phyloP scores from a whole-genome alignment of 2,888 invertebrate genomes.

The Pseudoips prasinana region DNA sequence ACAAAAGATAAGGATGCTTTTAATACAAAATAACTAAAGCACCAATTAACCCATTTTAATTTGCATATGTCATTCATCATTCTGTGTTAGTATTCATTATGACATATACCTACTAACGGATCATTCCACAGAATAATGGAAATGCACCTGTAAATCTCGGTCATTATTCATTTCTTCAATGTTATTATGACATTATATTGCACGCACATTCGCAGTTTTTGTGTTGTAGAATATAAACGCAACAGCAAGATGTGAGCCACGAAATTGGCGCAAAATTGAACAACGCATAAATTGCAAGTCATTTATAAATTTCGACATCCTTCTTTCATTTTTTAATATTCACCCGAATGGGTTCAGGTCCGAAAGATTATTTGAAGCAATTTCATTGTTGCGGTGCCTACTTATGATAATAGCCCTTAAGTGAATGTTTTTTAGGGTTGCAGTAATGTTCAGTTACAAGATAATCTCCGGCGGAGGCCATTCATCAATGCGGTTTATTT shows the following conservation, averaged over 20 bases:
- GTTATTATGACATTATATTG: slow-evolving; percentile 54
- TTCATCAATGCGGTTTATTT: slow-evolving; percentile 53
- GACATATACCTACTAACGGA: slow-evolving; percentile 41
- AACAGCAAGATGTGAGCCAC: too few relatives aligned
- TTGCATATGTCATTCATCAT: slow-evolving; percentile 50
- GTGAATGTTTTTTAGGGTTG: slow-evolving; percentile 28
- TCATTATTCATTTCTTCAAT: slow-evolving; percentile 52
- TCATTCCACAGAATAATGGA: slow-evolving; percentile 44
- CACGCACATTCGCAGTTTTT: slow-evolving; percentile 42
- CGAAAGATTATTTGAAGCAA: slow-evolving; percentile 22
- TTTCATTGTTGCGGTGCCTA: slow-evolving; percentile 21
- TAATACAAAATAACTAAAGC: slow-evolving; percentile 15
- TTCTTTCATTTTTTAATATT: slow-evolving; percentile 21
- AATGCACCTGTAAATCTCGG: slow-evolving; percentile 52
- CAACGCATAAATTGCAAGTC: slow-evolving; percentile 60
- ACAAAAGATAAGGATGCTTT: slow-evolving; percentile 9
- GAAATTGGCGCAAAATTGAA: too few relatives aligned
- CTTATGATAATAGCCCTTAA: slow-evolving; percentile 27
- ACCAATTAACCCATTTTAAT: slow-evolving; percentile 26
- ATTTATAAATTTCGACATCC: slow-evolving; percentile 43
- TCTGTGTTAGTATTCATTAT: slow-evolving; percentile 40
- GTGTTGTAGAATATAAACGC: slow-evolving; percentile 17
- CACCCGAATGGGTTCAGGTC: slow-evolving; percentile 13
- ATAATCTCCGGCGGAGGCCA: slow-evolving; percentile 32
- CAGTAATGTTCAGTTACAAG: slow-evolving; percentile 24